Base-by-base conservation (phyloP, 2,888 invertebrate species). In the Caenorhabditis sp. region DNA sequence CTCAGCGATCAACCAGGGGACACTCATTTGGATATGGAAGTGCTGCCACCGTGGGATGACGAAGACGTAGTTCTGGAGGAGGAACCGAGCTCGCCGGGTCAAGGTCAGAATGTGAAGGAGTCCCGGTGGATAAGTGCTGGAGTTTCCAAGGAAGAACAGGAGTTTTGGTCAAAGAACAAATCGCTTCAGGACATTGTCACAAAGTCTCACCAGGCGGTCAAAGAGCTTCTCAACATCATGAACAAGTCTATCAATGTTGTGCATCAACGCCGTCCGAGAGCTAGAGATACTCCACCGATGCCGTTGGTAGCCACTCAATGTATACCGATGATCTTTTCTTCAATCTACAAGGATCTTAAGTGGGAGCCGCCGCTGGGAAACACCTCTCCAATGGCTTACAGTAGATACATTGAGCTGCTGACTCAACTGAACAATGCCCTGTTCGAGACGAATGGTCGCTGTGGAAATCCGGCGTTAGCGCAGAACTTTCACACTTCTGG, bases 401-500 rank as follows among this genome's bases (percentile, higher is more conserved):
- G 70, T 13, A 55, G 82, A 15, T 79, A 70, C 56, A 69, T 70
- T 15, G 86, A 84, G 11, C 50, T 84, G 11, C 47, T 86, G 13
- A 26, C 56, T 6, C 86, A 86, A 35, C 55, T 89, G 50, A 71
- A 60, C 15, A 40, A 69, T 2, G 50, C 88, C 20, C 53, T 89
- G 20, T 87, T 88, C 50, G 88, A 89, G 50, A 84, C 85, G 6
- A 24, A 53, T 18, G 62, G 37, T 9, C 32, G 80, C 13, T 65
- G 76, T 51, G 53, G 8, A n/a, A 80, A 61, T 58, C 61, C 61
- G 11, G 69, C 68, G 0, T 62, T 86, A 15, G 62, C 83, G 3
- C 80, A 84, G 28, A 77, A 74, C 40, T 90, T 90, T 80, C 88
- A 88, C 83, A 78, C 80, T 3, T 76, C 86, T n/a, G 89, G 89